Conservation (phyloP, 2,113 vertebrate species). For the Thamnaconus septentrionalis region DNA sequence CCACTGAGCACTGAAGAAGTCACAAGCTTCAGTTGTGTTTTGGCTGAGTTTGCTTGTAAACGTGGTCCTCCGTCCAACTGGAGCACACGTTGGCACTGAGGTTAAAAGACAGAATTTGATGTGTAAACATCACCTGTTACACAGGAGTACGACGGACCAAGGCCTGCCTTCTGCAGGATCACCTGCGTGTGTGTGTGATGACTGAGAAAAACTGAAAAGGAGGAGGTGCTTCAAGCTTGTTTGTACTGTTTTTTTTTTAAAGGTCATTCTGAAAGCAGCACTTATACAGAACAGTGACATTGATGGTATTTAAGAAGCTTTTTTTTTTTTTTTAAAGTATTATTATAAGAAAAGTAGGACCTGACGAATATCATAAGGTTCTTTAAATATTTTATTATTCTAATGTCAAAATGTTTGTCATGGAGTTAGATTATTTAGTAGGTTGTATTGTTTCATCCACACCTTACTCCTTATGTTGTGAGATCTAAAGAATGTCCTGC, state of each 20-base stretch:
- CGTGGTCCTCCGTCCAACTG: slow-evolving; percentile 23
- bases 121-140: slow-evolving; percentile 14
- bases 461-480: no score
- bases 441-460: no score
- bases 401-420: no score
- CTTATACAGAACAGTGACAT: slow-evolving; percentile 32
- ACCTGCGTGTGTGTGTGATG: no score
- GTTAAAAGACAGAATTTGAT: slow-evolving; percentile 7
- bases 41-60: slow-evolving; percentile 21
- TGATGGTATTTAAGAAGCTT: background rate
- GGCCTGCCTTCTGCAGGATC: slow-evolving; percentile 1
- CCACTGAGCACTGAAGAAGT: slow-evolving; percentile 55
- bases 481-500: no score
- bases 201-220: slow-evolving; percentile 9
- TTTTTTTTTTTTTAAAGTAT: background rate
- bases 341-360: no score
- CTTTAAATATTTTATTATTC: no score
- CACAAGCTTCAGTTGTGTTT: slow-evolving; percentile 5
- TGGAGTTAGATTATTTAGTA: no score
- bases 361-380: no score
- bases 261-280: slow-evolving; percentile 27
- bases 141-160: slow-evolving; percentile 14
- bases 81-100: slow-evolving; percentile 42
- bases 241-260: background rate
- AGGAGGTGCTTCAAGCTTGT: slow-evolving; percentile 26